Percentiles rank a stretch among this genome's conserved stretches.
Conservation (phyloP, 1,140 invertebrate species). For the Heliconius hermathena region DNA sequence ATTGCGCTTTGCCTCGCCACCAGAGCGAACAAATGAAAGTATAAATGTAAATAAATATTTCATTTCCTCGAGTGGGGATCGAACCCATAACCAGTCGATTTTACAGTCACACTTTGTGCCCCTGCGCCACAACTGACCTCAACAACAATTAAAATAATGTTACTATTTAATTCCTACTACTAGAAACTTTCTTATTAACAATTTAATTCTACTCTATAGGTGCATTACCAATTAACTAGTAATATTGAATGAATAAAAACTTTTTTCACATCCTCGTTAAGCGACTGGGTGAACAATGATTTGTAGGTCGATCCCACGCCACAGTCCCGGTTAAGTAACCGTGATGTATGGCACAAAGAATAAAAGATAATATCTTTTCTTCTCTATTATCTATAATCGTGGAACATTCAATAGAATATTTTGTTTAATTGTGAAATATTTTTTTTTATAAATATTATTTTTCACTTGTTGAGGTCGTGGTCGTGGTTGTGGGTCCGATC, state of each 20-base stretch:
- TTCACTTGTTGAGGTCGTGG: too few relatives aligned
- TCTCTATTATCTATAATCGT: slow-evolving; percentile 3
- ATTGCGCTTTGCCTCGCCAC: too few relatives aligned
- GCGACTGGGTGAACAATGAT: slow-evolving; percentile 29
- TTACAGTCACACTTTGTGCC: too few relatives aligned
- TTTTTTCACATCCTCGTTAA: slow-evolving; percentile 36
- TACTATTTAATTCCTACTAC: background rate
- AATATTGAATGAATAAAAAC: slow-evolving; percentile 25
- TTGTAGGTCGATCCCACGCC: slow-evolving; percentile 40
- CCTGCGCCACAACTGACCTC: too few relatives aligned
- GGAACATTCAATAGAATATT: background rate
- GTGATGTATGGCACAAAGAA: slow-evolving; percentile 23
- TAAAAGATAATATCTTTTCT: slow-evolving; percentile 19
- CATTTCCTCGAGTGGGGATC: too few relatives aligned
- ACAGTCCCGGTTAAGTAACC: slow-evolving; percentile 32
- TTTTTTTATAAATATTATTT: background rate
- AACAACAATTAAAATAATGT: background rate
- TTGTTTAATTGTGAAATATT: background rate
- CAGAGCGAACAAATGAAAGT: too few relatives aligned
- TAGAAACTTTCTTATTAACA: background rate
- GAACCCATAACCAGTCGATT: too few relatives aligned
- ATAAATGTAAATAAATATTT: too few relatives aligned
- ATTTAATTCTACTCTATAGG: background rate
- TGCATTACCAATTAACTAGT: slow-evolving; percentile 7
- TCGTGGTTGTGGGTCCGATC: too few relatives aligned